These are phyloP conservation scores for Anarhynchus alexandrinus DNA, from an alignment of 2,113 vertebrate species.

Conservation along the genomic window DNA sequence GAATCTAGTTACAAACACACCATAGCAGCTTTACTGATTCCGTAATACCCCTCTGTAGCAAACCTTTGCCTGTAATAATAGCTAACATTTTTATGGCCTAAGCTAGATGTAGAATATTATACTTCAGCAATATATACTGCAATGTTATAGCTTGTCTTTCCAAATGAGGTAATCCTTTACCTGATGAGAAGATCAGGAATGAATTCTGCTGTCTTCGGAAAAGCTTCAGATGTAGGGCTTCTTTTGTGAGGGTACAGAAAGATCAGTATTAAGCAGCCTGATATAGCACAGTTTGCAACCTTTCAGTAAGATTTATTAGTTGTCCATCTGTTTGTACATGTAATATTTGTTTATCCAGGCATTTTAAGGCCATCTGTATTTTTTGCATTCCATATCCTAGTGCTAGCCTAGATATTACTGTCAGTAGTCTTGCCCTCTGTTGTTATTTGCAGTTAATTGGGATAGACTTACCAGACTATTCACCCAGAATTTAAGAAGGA, in stretches of 20 bases:
- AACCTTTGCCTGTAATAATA: background rate
- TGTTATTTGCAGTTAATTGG: slow-evolving; percentile 57
- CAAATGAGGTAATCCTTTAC: slow-evolving; percentile 17
- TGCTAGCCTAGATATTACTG: slow-evolving; percentile 1
- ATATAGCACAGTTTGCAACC: background rate
- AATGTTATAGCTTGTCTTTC: slow-evolving; percentile 6
- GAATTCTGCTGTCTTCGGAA: background rate
- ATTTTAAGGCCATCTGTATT: slow-evolving; percentile 26
- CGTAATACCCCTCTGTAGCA: background rate
- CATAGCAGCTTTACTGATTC: background rate
- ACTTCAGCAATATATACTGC: background rate
- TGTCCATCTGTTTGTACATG: slow-evolving; percentile 28
- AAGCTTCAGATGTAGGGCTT: background rate
- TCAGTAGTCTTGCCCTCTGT: background rate
- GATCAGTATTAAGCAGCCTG: background rate
- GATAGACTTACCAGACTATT: background rate
- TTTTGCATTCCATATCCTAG: background rate
- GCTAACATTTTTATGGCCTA: background rate
- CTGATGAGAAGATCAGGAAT: background rate
- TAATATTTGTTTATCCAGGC: background rate
- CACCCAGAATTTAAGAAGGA: slow-evolving; percentile 25
- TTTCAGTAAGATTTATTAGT: slow-evolving; percentile 21
- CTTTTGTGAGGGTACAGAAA: background rate
- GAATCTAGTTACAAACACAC: background rate
- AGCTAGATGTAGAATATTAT: background rate